A percentile compares a stretch with the other conserved stretches of the same genome.
phyloP scores from a whole-genome alignment of 1,140 invertebrate genomes.

The Saxidomus purpurata region DNA sequence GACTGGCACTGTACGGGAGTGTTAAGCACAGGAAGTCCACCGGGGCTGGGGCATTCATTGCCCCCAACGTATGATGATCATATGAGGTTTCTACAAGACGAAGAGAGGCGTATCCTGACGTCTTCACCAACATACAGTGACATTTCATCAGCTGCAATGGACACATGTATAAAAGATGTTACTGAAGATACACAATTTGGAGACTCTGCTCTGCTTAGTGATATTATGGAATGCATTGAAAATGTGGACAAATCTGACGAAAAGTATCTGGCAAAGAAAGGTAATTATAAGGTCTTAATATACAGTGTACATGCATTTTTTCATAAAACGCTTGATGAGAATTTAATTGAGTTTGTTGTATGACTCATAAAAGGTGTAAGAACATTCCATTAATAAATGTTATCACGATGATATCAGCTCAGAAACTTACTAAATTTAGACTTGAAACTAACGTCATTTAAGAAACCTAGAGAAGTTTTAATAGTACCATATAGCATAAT shows the following conservation, averaged over 20 bases:
- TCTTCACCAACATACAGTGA: slow-evolving; percentile 43
- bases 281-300: too few species aligned
- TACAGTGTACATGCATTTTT: too few species aligned
- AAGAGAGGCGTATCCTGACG: background rate
- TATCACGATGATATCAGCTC: too few species aligned
- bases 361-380: too few species aligned
- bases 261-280: background rate
- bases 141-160: slow-evolving; percentile 14
- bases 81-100: background rate
- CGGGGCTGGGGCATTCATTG: background rate
- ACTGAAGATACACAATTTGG: background rate
- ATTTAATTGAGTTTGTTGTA: too few species aligned
- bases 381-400: too few species aligned
- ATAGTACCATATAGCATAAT: too few species aligned
- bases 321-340: too few species aligned
- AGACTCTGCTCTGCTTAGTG: slow-evolving; percentile 33
- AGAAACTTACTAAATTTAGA: too few species aligned
- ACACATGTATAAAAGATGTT: background rate
- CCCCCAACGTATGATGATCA: background rate
- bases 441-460: too few species aligned
- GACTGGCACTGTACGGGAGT: background rate
- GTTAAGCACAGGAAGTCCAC: background rate
- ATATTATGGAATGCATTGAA: slow-evolving; percentile 59
- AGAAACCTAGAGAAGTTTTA: too few species aligned
- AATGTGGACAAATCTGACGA: background rate